phyloP scores from a whole-genome alignment of 2,797 vertebrate species.

The Cebuella pygmaea region DNA sequence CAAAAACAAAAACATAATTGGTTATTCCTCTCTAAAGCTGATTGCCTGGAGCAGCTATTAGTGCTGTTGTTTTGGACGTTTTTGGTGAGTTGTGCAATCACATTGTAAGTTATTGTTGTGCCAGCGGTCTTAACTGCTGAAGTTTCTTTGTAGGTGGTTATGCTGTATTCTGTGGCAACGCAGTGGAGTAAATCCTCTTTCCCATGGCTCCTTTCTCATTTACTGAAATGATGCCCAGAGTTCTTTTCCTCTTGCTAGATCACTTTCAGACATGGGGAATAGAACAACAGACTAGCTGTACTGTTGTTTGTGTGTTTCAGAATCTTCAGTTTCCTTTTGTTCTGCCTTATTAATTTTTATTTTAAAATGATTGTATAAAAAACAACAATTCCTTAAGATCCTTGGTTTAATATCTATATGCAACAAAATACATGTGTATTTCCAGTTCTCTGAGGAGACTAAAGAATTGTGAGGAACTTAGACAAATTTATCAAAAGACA shows the following conservation, averaged over 20 bases:
- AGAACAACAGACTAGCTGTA: neutral
- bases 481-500: neutral
- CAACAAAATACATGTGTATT: neutral
- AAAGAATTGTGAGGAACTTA: no score
- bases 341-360: neutral
- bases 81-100: constrained; percentile 3
- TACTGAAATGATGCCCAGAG: constrained; percentile 7
- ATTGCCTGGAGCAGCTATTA: constrained; percentile 40
- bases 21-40: neutral
- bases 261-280: neutral
- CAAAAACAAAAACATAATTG: constrained; percentile 8
- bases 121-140: neutral
- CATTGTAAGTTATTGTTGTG: neutral
- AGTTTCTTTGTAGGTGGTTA: constrained; percentile 8
- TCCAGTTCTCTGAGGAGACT: no score
- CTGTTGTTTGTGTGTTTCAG: neutral
- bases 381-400: neutral
- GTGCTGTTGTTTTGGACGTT: neutral
- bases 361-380: neutral
- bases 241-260: neutral
- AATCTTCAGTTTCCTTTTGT: neutral
- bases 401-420: neutral
- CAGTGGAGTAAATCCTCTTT: neutral
- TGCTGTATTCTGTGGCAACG: neutral
- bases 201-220: constrained; percentile 13